Base-by-base conservation (phyloP, 2,797 vertebrate species). In the Cetoscarus ocellatus region DNA sequence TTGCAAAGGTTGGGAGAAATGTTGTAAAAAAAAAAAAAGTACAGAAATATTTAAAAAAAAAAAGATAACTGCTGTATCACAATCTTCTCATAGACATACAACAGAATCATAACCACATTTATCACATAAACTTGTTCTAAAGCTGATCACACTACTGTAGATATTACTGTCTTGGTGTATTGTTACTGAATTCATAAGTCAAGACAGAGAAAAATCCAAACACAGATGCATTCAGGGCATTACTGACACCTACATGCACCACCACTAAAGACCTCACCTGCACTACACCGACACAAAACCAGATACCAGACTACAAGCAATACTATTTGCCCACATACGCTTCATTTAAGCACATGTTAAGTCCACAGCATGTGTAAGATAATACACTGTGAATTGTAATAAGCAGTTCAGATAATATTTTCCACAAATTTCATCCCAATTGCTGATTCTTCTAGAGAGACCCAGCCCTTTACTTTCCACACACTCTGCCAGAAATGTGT, bases 401-500 rank as follows among this genome's bases (percentile, higher is more conserved):
- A 77, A 72, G 64, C 72, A 62, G 53, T 47, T 59, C 0, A 55
- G 71, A 61, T 69, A 64, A 86, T 82, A 78, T 84, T 83, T 80
- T 78, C 73, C 76, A 70, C 59, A 80, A 88, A 80, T 74, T 87
- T 77, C 68, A 64, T 72, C 13, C 19, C 64, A 74, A 85, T 85
- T 58, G 54, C 67, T 45, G 70, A 83, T 74, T 84, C 76, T 64
- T 72, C 61, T 61, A 18, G 12, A 79, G 59, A 70, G 44, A 38
- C 60, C 51, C 61, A 64, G 58, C 52, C 70, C 47, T 27, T 44
- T 54, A 42, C 64, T 91, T 89, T 87, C 73, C 45, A 77, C n/a
- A 57, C 61, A 49, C 66, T 40, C 51, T 80, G 84, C 82, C 84
- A 91, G 79, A 83, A 79, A 83, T 85, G 67, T 78, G 64, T 56